Evolutionary conservation across 2,797 vertebrate genomes (phyloP).

Genomic region (Danio kyathit): DNA sequence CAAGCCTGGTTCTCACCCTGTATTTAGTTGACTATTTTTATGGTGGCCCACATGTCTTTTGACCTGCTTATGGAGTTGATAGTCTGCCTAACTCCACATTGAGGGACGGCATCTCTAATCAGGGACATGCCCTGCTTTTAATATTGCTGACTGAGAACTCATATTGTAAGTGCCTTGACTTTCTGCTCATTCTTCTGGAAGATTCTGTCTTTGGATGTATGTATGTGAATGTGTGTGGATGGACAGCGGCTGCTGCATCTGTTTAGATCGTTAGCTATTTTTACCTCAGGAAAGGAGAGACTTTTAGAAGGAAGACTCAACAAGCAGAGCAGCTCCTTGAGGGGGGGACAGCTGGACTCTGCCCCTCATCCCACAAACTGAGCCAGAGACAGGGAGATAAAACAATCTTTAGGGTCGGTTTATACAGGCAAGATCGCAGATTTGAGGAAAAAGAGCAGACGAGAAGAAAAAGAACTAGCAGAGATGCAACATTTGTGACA

Average conservation of each 20-base stretch:
- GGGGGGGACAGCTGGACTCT: conserved; percentile 70
- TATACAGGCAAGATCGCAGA: neutral
- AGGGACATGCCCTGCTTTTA: conserved; percentile 27
- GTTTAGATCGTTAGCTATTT: conserved; percentile 84
- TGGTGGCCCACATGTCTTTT: conserved; percentile 65
- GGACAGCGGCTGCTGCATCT: conserved; percentile 80
- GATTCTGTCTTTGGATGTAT: conserved; percentile 56
- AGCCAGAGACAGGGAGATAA: neutral
- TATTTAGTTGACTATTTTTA: conserved; percentile 74
- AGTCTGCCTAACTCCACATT: conserved; percentile 34
- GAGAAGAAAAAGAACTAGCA: neutral
- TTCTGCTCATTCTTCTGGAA: conserved; percentile 59
- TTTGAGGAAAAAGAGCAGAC: neutral
- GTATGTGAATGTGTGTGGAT: conserved; percentile 61
- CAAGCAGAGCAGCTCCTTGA: conserved; percentile 65
- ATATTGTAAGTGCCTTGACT: conserved; percentile 20
- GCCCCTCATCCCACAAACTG: conserved; percentile 12
- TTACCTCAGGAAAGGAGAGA: conserved; percentile 78
- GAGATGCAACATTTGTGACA: neutral
- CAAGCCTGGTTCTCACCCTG: conserved; percentile 61
- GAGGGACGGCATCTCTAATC: conserved; percentile 5
- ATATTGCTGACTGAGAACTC: conserved; percentile 13
- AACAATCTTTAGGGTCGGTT: neutral
- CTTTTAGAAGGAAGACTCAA: conserved; percentile 62
- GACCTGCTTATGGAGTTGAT: conserved; percentile 69